Conservation (phyloP, 2,797 vertebrate genomes). For the Pagetopsis macropterus region DNA sequence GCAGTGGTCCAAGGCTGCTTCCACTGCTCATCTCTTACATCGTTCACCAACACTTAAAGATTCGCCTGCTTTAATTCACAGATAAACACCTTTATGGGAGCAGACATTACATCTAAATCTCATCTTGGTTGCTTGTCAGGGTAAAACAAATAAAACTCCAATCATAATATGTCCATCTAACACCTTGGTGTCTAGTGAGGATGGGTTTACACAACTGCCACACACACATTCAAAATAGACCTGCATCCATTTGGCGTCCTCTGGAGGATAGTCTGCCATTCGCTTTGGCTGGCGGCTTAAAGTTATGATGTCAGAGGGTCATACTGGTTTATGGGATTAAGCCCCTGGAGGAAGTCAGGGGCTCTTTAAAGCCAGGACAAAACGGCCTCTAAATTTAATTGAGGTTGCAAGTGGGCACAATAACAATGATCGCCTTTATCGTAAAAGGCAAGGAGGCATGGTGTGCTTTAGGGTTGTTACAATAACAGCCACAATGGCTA, state of each 20-base stretch:
- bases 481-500: constrained; percentile 38
- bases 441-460: constrained; percentile 66
- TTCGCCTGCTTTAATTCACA: constrained; percentile 26
- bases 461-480: constrained; percentile 55
- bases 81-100: constrained; percentile 33
- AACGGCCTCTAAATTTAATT: constrained; percentile 83
- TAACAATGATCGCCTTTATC: constrained; percentile 77
- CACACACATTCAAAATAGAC: constrained; percentile 30
- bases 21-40: constrained; percentile 8
- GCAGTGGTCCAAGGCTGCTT: background rate
- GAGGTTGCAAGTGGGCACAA: constrained; percentile 77
- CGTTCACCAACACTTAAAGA: constrained; percentile 31
- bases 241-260: constrained; percentile 47
- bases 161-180: constrained; percentile 40
- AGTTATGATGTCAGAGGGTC: constrained; percentile 78
- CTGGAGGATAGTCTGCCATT: constrained; percentile 55
- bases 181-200: constrained; percentile 30
- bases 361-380: constrained; percentile 78
- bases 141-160: constrained; percentile 31
- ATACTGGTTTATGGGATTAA: constrained; percentile 78
- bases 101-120: constrained; percentile 43
- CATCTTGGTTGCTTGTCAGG: constrained; percentile 28
- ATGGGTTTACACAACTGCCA: constrained; percentile 21
- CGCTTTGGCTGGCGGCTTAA: constrained; percentile 61
- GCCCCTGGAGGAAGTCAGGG: constrained; percentile 72